Base-by-base conservation (phyloP, 2,888 invertebrate species). In the Lasioglossum zephyrum region DNA sequence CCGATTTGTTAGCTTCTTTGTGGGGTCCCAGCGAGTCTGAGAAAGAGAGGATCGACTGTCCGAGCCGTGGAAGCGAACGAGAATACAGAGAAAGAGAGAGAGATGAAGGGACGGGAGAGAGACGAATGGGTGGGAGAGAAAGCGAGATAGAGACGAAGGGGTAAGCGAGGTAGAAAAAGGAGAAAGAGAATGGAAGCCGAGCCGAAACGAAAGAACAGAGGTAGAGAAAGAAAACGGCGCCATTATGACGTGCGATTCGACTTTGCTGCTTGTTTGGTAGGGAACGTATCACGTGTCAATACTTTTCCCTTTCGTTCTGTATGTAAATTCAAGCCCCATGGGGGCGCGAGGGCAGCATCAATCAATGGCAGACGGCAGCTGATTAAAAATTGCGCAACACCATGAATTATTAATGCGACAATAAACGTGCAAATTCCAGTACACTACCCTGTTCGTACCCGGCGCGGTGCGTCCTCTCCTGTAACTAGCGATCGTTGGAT, bases 381-480 rank as follows among this genome's bases (percentile, higher is more conserved):
- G 93, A 93, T 93, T 93, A 93, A 93, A 93, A 93, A 93, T 93
- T 93, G 93, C 93, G 93, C 93, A 93, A 93, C 93, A 90, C 91
- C 93, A 93, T 93, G 93, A 93, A 93, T 93, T 93, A 93, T 93
- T 93, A 93, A 93, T 93, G 92, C 93, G 93, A 93, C 93, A 93
- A 93, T 93, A 93, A 93, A 93, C 93, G 93, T 93, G 93, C 92
- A 93, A 93, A 93, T 93, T 93, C 93, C 92, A 79, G 90, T 91
- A 92, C 91, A 89, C 89, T 91, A 90, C 90, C 83, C 84, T 22
- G 87, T n/a, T 41, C 22, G 41, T 41, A 53, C 9, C n/a, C 57
- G n/a, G 0, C 11, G 57, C n/a, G 11, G 57, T 2, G 9, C 36
- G 47, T 39, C 31, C 53, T 79, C 79, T 82, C 75, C 81, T 22